Conservation (phyloP, 35 echinoderm and acorn worm species). For the Apostichopus japonicus region DNA sequence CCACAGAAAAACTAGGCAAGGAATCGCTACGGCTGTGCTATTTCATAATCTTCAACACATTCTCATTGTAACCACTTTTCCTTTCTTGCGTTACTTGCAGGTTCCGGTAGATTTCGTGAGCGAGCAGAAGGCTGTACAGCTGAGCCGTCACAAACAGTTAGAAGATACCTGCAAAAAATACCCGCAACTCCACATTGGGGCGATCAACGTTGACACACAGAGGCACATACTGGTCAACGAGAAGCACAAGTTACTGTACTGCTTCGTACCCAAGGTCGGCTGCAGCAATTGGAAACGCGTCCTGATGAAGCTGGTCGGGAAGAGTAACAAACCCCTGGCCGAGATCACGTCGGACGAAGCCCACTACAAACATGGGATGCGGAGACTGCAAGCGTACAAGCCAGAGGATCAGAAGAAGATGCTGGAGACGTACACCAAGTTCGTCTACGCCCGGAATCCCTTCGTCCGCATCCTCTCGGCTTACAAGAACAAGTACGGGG, state of each 20-base stretch:
- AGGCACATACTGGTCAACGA: slow-evolving; percentile 88
- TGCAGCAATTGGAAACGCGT: slow-evolving; percentile 97
- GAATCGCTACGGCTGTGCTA: too few species aligned
- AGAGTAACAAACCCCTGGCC: slow-evolving; percentile 33
- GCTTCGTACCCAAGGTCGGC: slow-evolving; percentile 75
- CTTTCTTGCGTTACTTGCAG: not conserved
- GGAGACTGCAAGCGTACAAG: slow-evolving; percentile 62
- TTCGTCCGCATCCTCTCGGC: slow-evolving; percentile 91
- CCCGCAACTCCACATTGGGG: slow-evolving; percentile 60
- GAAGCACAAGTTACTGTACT: slow-evolving; percentile 86
- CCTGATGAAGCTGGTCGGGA: slow-evolving; percentile 72
- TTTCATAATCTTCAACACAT: too few species aligned
- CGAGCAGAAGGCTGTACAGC: slow-evolving; percentile 55
- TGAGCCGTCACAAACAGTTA: slow-evolving; percentile 39
- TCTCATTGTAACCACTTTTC: not conserved
- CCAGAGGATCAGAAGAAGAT: slow-evolving; percentile 39
- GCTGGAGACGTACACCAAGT: slow-evolving; percentile 83
- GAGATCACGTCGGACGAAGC: slow-evolving; percentile 83
- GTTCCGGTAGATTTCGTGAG: slow-evolving; percentile 60
- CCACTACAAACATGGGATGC: slow-evolving; percentile 89
- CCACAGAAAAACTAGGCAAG: too few species aligned
- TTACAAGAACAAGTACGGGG: slow-evolving; percentile 90
- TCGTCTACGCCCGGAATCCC: slow-evolving; percentile 85
- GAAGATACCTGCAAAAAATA: slow-evolving; percentile 55
- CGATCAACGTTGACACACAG: slow-evolving; percentile 64